A percentile compares a stretch with the other conserved stretches of the same genome.
Evolutionary conservation across 2,797 vertebrate species (phyloP).

Genomic region (Graptemys geographica): DNA sequence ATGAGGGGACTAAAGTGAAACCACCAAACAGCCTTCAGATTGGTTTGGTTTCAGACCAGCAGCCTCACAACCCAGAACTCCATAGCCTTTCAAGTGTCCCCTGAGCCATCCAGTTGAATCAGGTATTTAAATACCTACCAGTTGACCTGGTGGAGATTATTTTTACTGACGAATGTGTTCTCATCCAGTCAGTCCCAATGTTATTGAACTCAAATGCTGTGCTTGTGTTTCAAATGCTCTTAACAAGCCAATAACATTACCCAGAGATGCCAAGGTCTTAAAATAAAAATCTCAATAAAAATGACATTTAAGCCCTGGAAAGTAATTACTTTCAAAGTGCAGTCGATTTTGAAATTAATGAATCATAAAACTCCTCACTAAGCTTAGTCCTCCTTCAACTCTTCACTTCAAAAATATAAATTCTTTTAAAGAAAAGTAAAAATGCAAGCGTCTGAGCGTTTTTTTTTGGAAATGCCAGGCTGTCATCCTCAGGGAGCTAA

Average conservation of each 20-base stretch:
- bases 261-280: neutral
- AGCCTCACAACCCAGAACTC: neutral
- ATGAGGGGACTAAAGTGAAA: neutral
- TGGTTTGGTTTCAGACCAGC: neutral
- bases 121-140: neutral
- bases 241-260: neutral
- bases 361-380: neutral
- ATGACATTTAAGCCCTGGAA: neutral
- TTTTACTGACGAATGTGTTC: neutral
- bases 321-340: neutral
- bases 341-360: neutral
- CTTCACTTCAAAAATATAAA: neutral
- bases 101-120: neutral
- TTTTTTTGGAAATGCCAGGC: neutral
- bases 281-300: neutral
- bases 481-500: neutral
- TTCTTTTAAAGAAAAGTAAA: neutral
- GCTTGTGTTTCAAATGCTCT: neutral
- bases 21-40: neutral
- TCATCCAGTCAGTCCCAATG: neutral
- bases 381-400: neutral
- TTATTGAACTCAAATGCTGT: neutral
- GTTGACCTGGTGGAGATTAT: neutral
- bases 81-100: neutral
- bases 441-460: neutral